phyloP scores from a whole-genome alignment of 2,113 vertebrate genomes.

The Ginglymostoma cirratum region DNA sequence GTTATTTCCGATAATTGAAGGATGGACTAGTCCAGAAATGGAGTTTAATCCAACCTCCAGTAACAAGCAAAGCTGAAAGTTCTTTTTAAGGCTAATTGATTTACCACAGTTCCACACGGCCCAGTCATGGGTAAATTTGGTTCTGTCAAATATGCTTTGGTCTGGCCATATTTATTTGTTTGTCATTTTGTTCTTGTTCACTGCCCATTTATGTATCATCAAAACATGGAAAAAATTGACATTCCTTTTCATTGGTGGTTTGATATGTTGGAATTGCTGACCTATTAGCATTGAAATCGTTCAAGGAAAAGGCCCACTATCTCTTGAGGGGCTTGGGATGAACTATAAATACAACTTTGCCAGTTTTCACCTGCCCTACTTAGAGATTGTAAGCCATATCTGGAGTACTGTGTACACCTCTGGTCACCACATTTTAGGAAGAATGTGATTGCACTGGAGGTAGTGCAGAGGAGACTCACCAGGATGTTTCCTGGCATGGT shows the following conservation, averaged over 20 bases:
- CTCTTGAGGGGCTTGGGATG: neutral
- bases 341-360: neutral
- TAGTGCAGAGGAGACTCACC: too few relatives aligned
- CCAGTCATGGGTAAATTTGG: neutral
- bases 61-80: neutral
- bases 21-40: neutral
- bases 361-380: neutral
- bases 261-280: neutral
- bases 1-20: neutral
- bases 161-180: neutral
- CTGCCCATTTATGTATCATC: neutral
- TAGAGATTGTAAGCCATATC: neutral
- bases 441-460: too few relatives aligned
- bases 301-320: neutral
- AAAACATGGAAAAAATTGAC: neutral
- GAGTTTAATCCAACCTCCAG: neutral
- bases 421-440: too few relatives aligned
- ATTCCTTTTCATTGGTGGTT: neutral
- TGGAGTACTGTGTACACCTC: too few relatives aligned
- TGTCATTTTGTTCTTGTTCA: neutral
- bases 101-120: neutral
- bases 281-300: neutral
- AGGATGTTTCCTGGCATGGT: too few relatives aligned
- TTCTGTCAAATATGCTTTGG: neutral
- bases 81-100: neutral